phyloP scores from a whole-genome alignment of 92 coral and sea anemone species.

The Palythoa grandiflora region DNA sequence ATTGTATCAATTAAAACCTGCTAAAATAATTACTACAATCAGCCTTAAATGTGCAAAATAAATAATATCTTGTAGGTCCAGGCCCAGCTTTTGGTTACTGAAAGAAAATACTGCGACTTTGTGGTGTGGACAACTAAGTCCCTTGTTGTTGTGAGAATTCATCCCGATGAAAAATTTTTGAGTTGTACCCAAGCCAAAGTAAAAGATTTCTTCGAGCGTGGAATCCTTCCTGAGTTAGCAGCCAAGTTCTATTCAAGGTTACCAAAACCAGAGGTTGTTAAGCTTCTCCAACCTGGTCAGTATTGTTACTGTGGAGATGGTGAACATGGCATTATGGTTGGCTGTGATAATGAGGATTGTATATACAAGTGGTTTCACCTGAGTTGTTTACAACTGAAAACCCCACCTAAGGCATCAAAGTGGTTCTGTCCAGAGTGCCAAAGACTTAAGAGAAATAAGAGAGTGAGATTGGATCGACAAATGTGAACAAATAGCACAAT shows the following conservation, averaged over 20 bases:
- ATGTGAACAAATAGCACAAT: neutral
- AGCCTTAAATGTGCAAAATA: neutral
- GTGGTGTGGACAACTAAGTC: conserved; percentile 34
- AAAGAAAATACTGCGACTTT: conserved; percentile 32
- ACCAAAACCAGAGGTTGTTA: conserved; percentile 1
- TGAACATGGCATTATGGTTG: conserved; percentile 68
- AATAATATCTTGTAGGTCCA: conserved; percentile 36
- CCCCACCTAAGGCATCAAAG: conserved; percentile 48
- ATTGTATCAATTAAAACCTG: neutral
- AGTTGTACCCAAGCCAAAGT: conserved; percentile 14
- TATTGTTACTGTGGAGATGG: conserved; percentile 51
- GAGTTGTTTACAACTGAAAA: conserved; percentile 49
- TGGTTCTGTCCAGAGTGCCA: conserved; percentile 63
- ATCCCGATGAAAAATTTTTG: conserved; percentile 2
- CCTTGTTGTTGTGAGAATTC: conserved; percentile 21
- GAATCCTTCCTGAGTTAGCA: conserved; percentile 53
- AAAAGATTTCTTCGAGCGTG: conserved; percentile 25
- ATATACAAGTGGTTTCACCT: conserved; percentile 64
- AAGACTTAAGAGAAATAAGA: conserved; percentile 14
- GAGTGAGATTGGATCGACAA: neutral
- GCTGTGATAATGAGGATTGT: conserved; percentile 56
- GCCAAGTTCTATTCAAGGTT: conserved; percentile 57
- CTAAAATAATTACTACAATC: neutral
- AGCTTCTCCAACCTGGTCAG: neutral
- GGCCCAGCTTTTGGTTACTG: conserved; percentile 31